Base-by-base conservation (phyloP, 2,888 invertebrate species). In the Crocallis elinguaria region DNA sequence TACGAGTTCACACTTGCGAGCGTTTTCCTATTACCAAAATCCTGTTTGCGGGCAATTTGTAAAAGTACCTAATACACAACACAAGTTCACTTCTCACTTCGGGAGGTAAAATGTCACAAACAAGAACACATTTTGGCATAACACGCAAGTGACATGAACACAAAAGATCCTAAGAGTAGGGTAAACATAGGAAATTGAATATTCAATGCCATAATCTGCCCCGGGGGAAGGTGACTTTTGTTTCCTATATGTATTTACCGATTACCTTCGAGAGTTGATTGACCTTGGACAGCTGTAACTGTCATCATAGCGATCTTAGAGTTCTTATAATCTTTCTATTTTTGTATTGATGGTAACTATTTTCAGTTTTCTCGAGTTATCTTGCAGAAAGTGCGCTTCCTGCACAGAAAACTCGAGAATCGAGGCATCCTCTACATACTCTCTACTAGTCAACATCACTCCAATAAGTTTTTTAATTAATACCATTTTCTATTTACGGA, bases 131-230 rank as follows among this genome's bases (percentile, higher is more conserved):
- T 57, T 60, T 49, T 51, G 43, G 36, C 45, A 59, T 50, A n/a
- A 60, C 49, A 37, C 39, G 27, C 23, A 46, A 45, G 52, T 50
- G 56, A 54, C 52, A 52, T 13, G 49, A 44, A 38, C 54, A 60
- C 54, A 60, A 63, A 62, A 49, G 46, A 35, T 35, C 42, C 38
- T 46, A 30, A 54, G 56, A 57, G 44, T 49, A 50, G 50, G 49
- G 57, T 57, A 58, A 58, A 60, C 60, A 60, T 49, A 49, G 57
- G 52, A 55, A 57, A 53, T 60, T 60, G 57, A 60, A 60, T 62
- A 57, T 60, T 60, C 55, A 49, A 42, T 57, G 43, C 51, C 52
- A 55, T 60, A 60, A 62, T 52, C 48, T 30, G 33, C 35, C 46
- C 33, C 32, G 23, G 29, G 42, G 51, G 52, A 21, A 45, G 36